Base-by-base conservation (phyloP, 35 echinoderm and acorn worm species). In the Ophiothrix spiculata region DNA sequence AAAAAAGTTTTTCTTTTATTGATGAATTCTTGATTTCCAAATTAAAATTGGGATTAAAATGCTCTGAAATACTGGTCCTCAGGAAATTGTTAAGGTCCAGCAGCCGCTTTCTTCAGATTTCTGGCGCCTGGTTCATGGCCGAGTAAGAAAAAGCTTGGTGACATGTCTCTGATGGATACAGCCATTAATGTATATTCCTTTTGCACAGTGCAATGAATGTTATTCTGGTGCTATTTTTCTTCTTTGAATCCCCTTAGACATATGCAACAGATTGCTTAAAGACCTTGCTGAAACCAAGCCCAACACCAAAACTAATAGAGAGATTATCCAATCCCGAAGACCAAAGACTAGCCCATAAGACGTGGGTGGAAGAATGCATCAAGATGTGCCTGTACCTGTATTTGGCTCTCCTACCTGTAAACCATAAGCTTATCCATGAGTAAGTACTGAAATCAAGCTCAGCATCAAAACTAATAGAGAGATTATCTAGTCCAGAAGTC, bases 351-450 rank as follows among this genome's bases (percentile, higher is more conserved):
- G 89, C 87, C 23, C 42, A 76, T 32, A 89, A 91, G 77, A 89
- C 80, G 17, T 99, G 96, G 96, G 85, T 82, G 38, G 96, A 99
- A 77, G 92, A 94, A 33, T 83, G 86, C 31, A 88, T 88, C 28
- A 99, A 99, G 79, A 90, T 99, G 69, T 99, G 96, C 87, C 86
- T 99, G 38, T 91, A 93, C 74, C 82, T 99, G 21, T 99, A 94
- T 28, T 84, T 99, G n/a, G 96, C 96, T 34, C 83, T 99, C 2
- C 83, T 99, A 2, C 96, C 96, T 45, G 75, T 89, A 42, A 99
- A 99, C 46, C 96, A 99, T 77, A 99, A 91, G 84, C 88, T 99
- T 35, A 99, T 99, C 17, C 96, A 99, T 92, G 96, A 92, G 96
- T 99, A 77, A 99, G 96, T 86, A n/a, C 29, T 91, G 56, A 84